A percentile compares a stretch with the other conserved stretches of the same genome.
These are phyloP conservation scores for Ophthalmolycus amberensis DNA, from an alignment of 2,113 vertebrate species.

Conservation along the genomic window DNA sequence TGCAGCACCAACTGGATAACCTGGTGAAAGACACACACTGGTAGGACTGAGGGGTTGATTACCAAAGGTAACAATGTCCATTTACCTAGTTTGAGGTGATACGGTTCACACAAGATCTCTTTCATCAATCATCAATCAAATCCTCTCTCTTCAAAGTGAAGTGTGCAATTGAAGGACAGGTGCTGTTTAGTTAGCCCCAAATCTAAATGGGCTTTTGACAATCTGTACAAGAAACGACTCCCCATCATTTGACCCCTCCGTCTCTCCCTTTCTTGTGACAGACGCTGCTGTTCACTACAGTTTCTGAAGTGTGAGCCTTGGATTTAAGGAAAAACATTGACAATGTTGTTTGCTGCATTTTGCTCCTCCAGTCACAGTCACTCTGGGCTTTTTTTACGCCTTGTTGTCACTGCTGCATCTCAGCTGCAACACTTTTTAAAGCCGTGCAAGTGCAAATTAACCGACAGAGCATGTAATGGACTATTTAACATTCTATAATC, in stretches of 20 bases:
- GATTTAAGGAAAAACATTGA: conserved; percentile 7
- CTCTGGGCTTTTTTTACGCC: not conserved
- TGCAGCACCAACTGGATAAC: not conserved
- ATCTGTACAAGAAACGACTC: conserved; percentile 11
- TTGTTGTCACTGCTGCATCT: conserved; percentile 3
- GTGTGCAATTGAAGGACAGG: not conserved
- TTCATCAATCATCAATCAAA: not conserved
- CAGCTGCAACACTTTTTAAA: conserved; percentile 1
- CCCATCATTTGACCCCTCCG: conserved; percentile 3
- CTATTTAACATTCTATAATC: not conserved
- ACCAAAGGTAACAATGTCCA: not conserved
- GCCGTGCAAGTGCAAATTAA: not conserved
- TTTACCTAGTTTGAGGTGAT: conserved; percentile 18
- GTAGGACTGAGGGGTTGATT: not conserved
- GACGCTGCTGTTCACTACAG: conserved; percentile 8
- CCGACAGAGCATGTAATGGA: not conserved
- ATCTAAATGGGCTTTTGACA: conserved; percentile 10
- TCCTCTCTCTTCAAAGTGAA: conserved; percentile 1
- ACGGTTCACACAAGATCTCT: not conserved
- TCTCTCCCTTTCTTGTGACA: conserved; percentile 16
- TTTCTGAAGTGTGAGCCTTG: conserved; percentile 4
- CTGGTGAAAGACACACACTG: not conserved
- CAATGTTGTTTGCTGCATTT: conserved; percentile 9
- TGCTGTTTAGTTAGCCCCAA: not conserved
- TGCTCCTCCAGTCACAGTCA: not conserved